Percentiles rank a stretch among this genome's conserved stretches.
Evolutionary conservation across 2,888 invertebrate genomes (phyloP).

Genomic region (Byasa hedistus): DNA sequence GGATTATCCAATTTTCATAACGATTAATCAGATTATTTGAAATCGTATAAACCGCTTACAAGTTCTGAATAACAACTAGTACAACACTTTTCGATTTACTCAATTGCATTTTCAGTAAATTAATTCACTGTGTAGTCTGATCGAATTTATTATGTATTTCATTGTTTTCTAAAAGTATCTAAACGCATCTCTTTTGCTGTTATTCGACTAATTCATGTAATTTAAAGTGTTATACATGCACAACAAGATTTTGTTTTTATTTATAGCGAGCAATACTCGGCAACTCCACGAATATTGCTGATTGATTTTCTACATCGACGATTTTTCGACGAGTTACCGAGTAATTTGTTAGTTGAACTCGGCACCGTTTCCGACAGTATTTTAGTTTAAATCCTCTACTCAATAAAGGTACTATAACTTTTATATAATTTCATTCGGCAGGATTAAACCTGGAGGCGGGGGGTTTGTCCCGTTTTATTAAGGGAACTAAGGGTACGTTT

Average conservation of each 20-base stretch:
- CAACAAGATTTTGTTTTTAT: too few relatives aligned
- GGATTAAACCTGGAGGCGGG: not conserved
- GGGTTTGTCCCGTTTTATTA: not conserved
- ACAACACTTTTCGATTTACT: not conserved
- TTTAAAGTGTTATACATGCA: too few relatives aligned
- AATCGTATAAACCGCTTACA: not conserved
- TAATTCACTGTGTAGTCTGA: not conserved
- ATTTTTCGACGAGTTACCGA: not conserved
- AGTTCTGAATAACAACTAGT: not conserved
- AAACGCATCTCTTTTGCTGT: too few relatives aligned
- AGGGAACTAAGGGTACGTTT: slow-evolving; percentile 6
- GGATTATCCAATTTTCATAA: slow-evolving; percentile 4
- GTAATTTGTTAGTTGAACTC: not conserved
- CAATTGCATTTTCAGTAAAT: not conserved
- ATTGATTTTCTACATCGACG: too few relatives aligned
- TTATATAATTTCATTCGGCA: not conserved
- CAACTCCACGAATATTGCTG: too few relatives aligned
- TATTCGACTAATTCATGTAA: too few relatives aligned
- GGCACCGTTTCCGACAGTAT: not conserved
- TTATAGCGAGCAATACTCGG: too few relatives aligned
- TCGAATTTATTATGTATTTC: not conserved
- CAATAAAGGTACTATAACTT: not conserved
- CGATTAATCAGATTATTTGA: not conserved
- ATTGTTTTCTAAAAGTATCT: not conserved
- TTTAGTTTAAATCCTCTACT: not conserved